These are phyloP conservation scores for Sinocyclocheilus maitianheensis DNA, from an alignment of 2,113 vertebrate species.

Conservation along the genomic window DNA sequence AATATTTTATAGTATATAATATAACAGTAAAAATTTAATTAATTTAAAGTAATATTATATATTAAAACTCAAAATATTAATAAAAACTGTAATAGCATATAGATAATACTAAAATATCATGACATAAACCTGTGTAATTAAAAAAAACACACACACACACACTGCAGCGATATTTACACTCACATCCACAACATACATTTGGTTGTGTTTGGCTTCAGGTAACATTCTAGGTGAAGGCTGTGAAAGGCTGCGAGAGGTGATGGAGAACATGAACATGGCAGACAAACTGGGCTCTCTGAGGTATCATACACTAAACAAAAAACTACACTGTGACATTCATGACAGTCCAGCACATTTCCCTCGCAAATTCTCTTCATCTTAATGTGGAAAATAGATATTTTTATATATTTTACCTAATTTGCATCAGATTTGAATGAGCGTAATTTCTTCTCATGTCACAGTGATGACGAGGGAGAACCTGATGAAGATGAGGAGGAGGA, in stretches of 20 bases:
- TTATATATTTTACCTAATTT: not conserved
- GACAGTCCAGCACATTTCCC: no score
- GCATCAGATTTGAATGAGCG: not conserved
- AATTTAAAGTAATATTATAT: no score
- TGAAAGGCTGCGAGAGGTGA: slow-evolving; percentile 82
- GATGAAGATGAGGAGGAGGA: slow-evolving; percentile 62
- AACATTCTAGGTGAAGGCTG: slow-evolving; percentile 90
- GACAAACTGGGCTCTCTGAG: slow-evolving; percentile 84
- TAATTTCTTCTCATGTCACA: slow-evolving; percentile 37
- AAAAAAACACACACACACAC: not conserved
- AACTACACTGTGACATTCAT: not conserved
- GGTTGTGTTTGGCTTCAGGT: slow-evolving; percentile 71
- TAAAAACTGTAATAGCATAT: no score
- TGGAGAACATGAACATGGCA: slow-evolving; percentile 83
- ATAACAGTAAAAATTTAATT: no score
- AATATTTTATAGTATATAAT: no score
- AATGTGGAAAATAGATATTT: not conserved
- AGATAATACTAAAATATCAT: no score
- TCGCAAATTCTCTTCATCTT: not conserved
- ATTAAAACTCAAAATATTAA: no score
- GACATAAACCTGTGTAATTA: no score
- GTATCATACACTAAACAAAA: slow-evolving; percentile 63
- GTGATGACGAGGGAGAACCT: slow-evolving; percentile 74
- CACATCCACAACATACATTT: no score
- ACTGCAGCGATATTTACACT: no score